Conservation (phyloP, 2,888 invertebrate genomes). For the Synanthedon andrenaeformis region DNA sequence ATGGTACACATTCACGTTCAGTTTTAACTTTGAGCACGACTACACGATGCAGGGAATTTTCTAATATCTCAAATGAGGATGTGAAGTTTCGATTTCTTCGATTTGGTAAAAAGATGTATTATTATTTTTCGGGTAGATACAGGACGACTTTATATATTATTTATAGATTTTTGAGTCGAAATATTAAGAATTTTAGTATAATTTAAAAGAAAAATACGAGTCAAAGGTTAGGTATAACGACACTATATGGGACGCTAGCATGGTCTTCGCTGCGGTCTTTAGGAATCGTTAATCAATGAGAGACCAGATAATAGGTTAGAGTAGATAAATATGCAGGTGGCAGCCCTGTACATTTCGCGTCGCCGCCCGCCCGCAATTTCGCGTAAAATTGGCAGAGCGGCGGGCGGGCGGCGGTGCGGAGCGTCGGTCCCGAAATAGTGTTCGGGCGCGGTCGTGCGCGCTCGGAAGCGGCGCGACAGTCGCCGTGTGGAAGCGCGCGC, state of each 20-base stretch:
- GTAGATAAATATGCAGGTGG: constrained; percentile 40
- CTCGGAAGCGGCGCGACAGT: constrained; percentile 63
- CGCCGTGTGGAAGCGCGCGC: constrained; percentile 68
- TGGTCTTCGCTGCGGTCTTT: constrained; percentile 3
- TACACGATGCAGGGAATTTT: no score
- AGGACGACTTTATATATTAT: no score
- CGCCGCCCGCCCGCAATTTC: constrained; percentile 71
- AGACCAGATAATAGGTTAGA: constrained; percentile 24
- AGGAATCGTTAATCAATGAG: constrained; percentile 22
- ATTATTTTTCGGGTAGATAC: no score
- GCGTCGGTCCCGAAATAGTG: constrained; percentile 69
- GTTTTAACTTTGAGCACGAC: no score
- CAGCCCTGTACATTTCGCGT: constrained; percentile 59
- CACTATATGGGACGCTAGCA: constrained; percentile 23
- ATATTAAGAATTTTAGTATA: no score
- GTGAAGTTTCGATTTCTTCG: no score
- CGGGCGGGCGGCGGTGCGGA: constrained; percentile 61
- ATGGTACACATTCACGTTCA: no score
- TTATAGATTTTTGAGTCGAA: no score
- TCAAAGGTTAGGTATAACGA: no score
- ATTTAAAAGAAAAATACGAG: no score
- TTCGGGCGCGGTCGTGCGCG: constrained; percentile 64
- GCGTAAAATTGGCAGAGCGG: constrained; percentile 69
- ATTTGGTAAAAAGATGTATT: no score
- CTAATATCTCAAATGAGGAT: no score